Percentiles rank a stretch among this genome's conserved stretches.
Evolutionary conservation across 2,888 invertebrate genomes (phyloP).

Genomic region (Hyles lineata): DNA sequence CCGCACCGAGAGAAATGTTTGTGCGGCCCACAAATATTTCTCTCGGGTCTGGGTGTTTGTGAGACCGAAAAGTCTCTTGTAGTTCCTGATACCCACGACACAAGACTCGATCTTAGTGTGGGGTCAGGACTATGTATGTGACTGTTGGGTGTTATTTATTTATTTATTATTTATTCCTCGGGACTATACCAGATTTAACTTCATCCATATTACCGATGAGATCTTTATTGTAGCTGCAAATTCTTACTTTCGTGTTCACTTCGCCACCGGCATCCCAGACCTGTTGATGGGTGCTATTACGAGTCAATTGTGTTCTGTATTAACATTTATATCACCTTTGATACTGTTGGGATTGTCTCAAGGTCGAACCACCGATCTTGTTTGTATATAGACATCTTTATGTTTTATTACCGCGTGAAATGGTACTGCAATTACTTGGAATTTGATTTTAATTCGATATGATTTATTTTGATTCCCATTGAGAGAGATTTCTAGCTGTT

Average conservation of each 20-base stretch:
- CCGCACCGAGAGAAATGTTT: too few species aligned
- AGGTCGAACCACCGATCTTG: neutral
- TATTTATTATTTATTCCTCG: too few species aligned
- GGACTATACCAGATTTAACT: neutral
- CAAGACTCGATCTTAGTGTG: too few species aligned
- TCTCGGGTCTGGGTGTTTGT: too few species aligned
- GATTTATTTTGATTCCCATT: neutral
- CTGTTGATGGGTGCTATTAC: conserved; percentile 16
- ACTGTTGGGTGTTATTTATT: too few species aligned
- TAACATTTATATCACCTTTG: conserved; percentile 11
- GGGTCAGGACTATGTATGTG: too few species aligned
- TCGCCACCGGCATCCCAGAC: neutral
- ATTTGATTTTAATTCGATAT: conserved; percentile 1
- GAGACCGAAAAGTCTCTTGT: too few species aligned
- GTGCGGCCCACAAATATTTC: too few species aligned
- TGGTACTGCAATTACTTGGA: neutral
- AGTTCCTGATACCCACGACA: too few species aligned
- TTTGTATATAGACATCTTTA: neutral
- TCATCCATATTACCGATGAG: neutral
- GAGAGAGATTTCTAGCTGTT: neutral
- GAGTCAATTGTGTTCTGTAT: conserved; percentile 6
- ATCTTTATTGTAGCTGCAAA: neutral
- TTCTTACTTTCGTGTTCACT: neutral
- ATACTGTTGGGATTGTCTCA: conserved; percentile 15
- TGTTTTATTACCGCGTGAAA: neutral